phyloP scores from a whole-genome alignment of 2,888 invertebrate genomes.

The Melanotus villosus region DNA sequence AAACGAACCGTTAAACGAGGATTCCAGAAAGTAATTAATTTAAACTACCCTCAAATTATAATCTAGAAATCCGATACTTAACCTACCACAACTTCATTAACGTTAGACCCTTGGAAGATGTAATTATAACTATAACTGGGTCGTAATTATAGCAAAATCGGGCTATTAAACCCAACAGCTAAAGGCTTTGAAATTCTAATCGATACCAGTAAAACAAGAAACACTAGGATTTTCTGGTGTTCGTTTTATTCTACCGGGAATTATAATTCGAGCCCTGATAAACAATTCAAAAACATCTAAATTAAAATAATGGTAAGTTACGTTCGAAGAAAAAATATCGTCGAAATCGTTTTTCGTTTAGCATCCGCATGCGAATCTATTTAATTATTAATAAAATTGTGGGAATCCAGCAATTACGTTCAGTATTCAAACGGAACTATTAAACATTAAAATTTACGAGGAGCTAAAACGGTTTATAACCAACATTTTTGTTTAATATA shows the following conservation, averaged over 20 bases:
- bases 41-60: too few species aligned
- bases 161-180: conserved; percentile 11
- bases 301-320: conserved; percentile 31
- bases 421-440: conserved; percentile 38
- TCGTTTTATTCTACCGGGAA: conserved; percentile 3
- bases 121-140: not conserved
- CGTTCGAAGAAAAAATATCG: conserved; percentile 20
- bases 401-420: conserved; percentile 44
- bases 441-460: conserved; percentile 46
- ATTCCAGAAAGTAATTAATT: too few species aligned
- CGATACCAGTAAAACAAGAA: not conserved
- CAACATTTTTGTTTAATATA: conserved; percentile 30
- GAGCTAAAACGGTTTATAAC: conserved; percentile 32
- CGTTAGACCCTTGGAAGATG: not conserved
- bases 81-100: conserved; percentile 20
- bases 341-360: conserved; percentile 1
- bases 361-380: conserved; percentile 28
- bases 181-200: conserved; percentile 5
- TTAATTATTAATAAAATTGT: conserved; percentile 48
- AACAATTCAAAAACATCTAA: conserved; percentile 27
- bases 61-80: too few species aligned
- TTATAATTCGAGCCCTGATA: conserved; percentile 17
- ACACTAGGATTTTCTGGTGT: not conserved
- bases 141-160: conserved; percentile 14
- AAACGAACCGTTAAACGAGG: too few species aligned